Percentiles rank a stretch among this genome's conserved stretches.
These are phyloP conservation scores for Falco berigora DNA, from an alignment of 2,797 vertebrate genomes.

Conservation along the genomic window DNA sequence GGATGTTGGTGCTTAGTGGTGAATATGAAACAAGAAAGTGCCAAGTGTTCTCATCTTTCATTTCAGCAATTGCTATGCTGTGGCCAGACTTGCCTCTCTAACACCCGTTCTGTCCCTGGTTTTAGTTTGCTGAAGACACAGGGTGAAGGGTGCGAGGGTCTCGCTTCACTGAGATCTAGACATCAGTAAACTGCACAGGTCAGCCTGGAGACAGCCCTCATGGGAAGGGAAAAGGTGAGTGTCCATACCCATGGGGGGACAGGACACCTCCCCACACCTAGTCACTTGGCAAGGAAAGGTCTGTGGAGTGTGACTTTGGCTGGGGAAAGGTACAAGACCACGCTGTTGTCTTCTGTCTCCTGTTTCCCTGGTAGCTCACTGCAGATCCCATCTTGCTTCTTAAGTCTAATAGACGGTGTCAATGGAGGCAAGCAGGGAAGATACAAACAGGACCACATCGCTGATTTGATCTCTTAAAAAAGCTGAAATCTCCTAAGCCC, in stretches of 20 bases:
- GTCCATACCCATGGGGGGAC: background rate
- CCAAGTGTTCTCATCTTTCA: background rate
- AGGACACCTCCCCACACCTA: background rate
- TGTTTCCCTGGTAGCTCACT: background rate
- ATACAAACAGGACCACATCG: background rate
- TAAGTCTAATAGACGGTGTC: background rate
- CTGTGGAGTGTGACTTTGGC: background rate
- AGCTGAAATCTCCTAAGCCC: background rate
- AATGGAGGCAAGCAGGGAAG: background rate
- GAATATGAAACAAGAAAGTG: background rate
- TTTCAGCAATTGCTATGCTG: background rate
- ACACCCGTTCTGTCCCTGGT: background rate
- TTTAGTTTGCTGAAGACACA: background rate
- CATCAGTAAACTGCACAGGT: background rate
- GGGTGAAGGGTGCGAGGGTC: background rate
- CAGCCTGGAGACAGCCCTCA: background rate
- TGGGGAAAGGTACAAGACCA: background rate
- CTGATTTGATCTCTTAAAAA: background rate
- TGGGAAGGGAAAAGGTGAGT: background rate
- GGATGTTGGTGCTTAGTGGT: background rate
- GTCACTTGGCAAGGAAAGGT: background rate
- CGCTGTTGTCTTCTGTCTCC: background rate
- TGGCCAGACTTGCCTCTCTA: background rate
- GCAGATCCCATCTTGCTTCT: background rate
- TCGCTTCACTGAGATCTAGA: background rate